These are phyloP conservation scores for Drymonia ruficornis DNA, from an alignment of 2,888 invertebrate genomes.

Conservation along the genomic window DNA sequence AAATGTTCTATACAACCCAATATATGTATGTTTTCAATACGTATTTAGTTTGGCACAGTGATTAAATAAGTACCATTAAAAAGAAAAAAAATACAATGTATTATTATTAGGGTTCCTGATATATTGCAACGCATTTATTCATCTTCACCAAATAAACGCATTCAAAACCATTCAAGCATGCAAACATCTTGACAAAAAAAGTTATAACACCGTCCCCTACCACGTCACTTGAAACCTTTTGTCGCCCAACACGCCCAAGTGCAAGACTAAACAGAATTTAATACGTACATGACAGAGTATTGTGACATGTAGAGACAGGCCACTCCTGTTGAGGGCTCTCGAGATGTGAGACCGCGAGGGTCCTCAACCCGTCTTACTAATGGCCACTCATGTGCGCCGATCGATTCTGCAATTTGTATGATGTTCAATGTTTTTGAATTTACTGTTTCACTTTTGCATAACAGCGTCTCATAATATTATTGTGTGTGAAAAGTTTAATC, in stretches of 20 bases:
- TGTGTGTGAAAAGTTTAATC: too few relatives aligned
- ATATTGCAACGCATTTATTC: too few relatives aligned
- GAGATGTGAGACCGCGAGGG: constrained; percentile 55
- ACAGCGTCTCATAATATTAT: too few relatives aligned
- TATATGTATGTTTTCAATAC: too few relatives aligned
- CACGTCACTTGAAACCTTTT: constrained; percentile 24
- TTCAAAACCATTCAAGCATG: too few relatives aligned
- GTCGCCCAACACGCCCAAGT: constrained; percentile 33
- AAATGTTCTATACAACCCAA: too few relatives aligned
- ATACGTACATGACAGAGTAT: constrained; percentile 40
- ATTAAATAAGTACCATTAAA: too few relatives aligned
- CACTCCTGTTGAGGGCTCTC: constrained; percentile 51
- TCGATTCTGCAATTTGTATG: constrained; percentile 46
- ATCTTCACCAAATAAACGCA: too few relatives aligned
- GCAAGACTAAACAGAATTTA: constrained; percentile 40
- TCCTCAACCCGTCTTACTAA: constrained; percentile 51
- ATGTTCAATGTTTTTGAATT: not conserved
- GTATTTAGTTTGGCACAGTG: too few relatives aligned
- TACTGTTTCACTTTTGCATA: too few relatives aligned
- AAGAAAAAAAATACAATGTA: too few relatives aligned
- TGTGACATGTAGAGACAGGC: constrained; percentile 53
- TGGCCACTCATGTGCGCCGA: constrained; percentile 53
- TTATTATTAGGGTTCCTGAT: too few relatives aligned
- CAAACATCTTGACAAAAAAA: constrained; percentile 6
- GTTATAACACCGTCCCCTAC: constrained; percentile 28